These are phyloP conservation scores for Neolamprologus devosi DNA, from an alignment of 2,113 vertebrate species.

Conservation along the genomic window DNA sequence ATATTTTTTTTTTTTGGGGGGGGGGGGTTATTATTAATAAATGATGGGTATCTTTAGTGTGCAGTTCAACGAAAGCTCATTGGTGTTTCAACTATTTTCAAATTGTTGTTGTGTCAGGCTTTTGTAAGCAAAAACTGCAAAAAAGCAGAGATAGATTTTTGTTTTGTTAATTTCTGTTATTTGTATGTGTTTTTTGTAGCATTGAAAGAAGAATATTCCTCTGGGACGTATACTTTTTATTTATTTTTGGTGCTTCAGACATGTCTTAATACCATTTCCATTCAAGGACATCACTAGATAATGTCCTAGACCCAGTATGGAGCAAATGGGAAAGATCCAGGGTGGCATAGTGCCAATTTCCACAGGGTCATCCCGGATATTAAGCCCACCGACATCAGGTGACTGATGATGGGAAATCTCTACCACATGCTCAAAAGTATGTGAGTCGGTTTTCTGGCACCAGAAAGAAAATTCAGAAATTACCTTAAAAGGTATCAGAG, in stretches of 20 bases:
- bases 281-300: conserved; percentile 58
- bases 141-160: not conserved
- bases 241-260: not conserved
- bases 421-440: not conserved
- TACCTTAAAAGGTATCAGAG: not conserved
- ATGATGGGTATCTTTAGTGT: not conserved
- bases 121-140: not conserved
- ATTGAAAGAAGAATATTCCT: not conserved
- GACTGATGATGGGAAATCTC: conserved; percentile 15
- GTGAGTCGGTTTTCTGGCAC: not conserved
- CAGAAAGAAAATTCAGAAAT: conserved; percentile 3
- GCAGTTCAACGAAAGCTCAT: not conserved
- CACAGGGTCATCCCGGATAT: conserved; percentile 65
- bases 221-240: too few relatives aligned
- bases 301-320: conserved; percentile 9
- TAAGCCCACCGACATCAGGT: conserved; percentile 59
- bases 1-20: not conserved
- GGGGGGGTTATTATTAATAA: rapidly evolving
- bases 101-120: not conserved
- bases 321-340: conserved; percentile 64
- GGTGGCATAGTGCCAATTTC: conserved; percentile 55
- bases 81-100: not conserved
- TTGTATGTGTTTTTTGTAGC: not conserved
- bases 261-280: conserved; percentile 18
- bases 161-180: not conserved